Base-by-base conservation (phyloP, 2,797 vertebrate genomes). In the Acridotheres tristis region DNA sequence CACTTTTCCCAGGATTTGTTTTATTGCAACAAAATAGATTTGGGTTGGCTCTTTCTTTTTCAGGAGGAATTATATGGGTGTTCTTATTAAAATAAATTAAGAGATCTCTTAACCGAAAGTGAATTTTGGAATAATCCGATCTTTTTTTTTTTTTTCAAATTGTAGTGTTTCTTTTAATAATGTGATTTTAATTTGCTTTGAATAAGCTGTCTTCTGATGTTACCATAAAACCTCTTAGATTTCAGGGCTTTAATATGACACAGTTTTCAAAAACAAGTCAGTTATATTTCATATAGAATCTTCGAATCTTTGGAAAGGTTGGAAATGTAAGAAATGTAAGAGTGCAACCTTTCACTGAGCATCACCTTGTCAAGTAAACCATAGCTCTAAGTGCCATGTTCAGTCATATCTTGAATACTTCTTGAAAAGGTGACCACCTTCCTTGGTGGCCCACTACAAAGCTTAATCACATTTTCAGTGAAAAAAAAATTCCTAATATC, bases 341-440 rank as follows among this genome's bases (percentile, higher is more conserved):
- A 53, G 7, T 40, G 7, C n/a, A 47, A 21, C 7, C 10, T 77
- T 51, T 47, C 38, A 58, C 45, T 65, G 29, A 53, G 26, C 29
- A 58, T 51, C 4, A 7, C 15, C 18, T 58, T 53, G 29, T 30
- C 20, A 11, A 30, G 19, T 63, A 38, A 42, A 63, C 36, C 8
- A 7, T 4, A 63, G 17, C 5, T 5, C n/a, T 18, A 58, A 32
- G 21, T 16, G 21, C 7, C 0, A 0, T 15, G 12, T 34, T n/a
- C 19, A 25, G 29, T 47, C 0, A 0, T 20, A 40, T 14, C n/a
- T 58, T 11, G 4, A 47, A 51, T 29, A 34, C n/a, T 45, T 51
- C 17, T 29, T 65, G n/a, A 58, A 71, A 53, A 30, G 3, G 3
- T n/a, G n/a, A 58, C 5, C 29, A 45, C 6, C 13, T 65, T 29